Conservation (phyloP, 2,113 vertebrate genomes). For the Arizona elegans region DNA sequence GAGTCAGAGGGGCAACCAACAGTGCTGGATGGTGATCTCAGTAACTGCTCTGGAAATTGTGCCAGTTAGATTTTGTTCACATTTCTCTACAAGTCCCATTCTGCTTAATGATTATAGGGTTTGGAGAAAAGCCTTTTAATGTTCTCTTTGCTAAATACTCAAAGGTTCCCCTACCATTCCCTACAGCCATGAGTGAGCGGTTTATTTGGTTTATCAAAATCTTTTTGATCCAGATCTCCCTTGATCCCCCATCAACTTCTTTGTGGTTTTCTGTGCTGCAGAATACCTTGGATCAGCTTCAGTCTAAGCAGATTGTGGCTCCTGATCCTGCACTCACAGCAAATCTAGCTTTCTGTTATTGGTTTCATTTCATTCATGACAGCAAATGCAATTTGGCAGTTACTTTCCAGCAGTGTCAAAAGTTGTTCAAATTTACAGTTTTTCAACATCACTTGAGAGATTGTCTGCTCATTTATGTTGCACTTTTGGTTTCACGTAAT, state of each 20-base stretch:
- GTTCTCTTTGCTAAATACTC: conserved; percentile 42
- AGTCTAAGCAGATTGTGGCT: not conserved
- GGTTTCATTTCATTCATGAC: not conserved
- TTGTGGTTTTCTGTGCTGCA: conserved; percentile 11
- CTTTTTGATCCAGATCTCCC: not conserved
- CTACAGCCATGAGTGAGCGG: conserved; percentile 15
- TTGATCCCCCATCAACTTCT: not conserved
- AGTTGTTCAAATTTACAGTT: not conserved
- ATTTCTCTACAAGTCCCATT: conserved; percentile 64
- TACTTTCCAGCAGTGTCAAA: not conserved
- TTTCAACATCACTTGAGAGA: not conserved
- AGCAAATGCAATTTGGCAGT: not conserved
- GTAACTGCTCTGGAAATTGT: conserved; percentile 54
- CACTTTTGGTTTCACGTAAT: not conserved
- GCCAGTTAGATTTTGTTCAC: conserved; percentile 63
- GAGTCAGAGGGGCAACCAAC: not conserved
- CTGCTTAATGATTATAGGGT: conserved; percentile 62
- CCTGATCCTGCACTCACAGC: not conserved
- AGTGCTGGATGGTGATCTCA: conserved; percentile 41
- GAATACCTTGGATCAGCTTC: not conserved
- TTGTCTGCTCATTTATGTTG: not conserved
- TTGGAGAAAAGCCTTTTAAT: conserved; percentile 54
- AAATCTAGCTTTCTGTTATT: not conserved
- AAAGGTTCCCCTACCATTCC: conserved; percentile 3
- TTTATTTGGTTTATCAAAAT: not conserved